phyloP scores from a whole-genome alignment of 2,888 invertebrate species.

The Luperina testacea region DNA sequence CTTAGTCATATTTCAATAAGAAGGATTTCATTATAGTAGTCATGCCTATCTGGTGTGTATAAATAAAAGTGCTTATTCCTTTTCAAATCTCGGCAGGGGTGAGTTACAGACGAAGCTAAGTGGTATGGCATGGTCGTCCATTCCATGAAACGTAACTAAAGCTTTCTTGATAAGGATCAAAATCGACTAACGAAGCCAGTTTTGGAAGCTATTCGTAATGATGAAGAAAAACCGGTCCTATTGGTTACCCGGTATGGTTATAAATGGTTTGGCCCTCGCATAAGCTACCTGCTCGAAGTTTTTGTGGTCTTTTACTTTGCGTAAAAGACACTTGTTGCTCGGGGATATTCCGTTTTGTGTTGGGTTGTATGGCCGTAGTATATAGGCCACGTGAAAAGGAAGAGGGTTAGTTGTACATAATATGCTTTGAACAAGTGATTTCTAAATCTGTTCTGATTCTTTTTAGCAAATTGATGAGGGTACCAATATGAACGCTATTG shows the following conservation, averaged over 20 bases:
- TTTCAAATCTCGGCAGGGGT: conserved; percentile 85
- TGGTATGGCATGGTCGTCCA: conserved; percentile 60
- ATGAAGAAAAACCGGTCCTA: conserved; percentile 83
- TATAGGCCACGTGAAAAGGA: conserved; percentile 61
- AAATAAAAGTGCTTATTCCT: conserved; percentile 75
- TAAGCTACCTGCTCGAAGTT: conserved; percentile 85
- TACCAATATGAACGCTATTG: background rate
- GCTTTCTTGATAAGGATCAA: conserved; percentile 73
- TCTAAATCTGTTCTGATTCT: background rate
- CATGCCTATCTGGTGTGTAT: conserved; percentile 56
- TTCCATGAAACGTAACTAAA: conserved; percentile 67
- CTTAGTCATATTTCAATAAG: conserved; percentile 25
- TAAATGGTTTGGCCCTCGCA: conserved; percentile 78
- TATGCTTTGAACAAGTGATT: conserved; percentile 29
- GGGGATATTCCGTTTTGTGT: conserved; percentile 81
- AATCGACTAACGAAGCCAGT: conserved; percentile 73
- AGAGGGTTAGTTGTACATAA: conserved; percentile 43
- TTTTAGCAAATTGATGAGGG: background rate
- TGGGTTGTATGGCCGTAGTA: conserved; percentile 64
- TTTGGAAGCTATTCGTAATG: conserved; percentile 72
- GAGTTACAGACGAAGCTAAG: conserved; percentile 78
- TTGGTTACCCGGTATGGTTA: conserved; percentile 79
- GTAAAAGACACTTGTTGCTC: conserved; percentile 88
- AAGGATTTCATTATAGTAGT: conserved; percentile 51
- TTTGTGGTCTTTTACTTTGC: conserved; percentile 87